Evolutionary conservation across 2,113 vertebrate genomes (phyloP), one percentile per base, ranked within the genome.

Genomic region (Andinoacara biseriatus): DNA sequence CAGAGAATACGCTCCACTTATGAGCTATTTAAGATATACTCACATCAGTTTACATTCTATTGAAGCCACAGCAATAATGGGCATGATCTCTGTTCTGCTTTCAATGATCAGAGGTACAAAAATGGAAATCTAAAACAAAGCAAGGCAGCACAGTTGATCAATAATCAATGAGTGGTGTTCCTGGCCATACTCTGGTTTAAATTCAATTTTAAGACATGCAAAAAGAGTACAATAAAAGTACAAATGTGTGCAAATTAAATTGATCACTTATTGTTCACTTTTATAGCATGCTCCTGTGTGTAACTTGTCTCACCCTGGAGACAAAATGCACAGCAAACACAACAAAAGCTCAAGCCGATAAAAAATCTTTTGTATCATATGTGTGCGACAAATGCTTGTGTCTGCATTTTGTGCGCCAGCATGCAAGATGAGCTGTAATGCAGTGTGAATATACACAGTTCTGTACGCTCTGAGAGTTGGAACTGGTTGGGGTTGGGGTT

Each of bases 1-100:
- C 78, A 81, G 81, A 84, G 80, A 59, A 80, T 61, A 52, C 58
- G 24, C 86, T 78, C 46, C 81, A 86, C 78, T 54, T 69, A 26
- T 26, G 60, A 69, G 76, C 74, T 59, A 69, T 83, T 67, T 69
- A 69, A 69, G 65, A 69, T 60, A 65, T 56, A 58, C 77, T 26
- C 65, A 56, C 63, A 40, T 75, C 63, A 20, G 54, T 72, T 63
- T 58, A 17, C 15, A 60, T 74, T 24, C 61, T 79, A 3, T 83
- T 22, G 31, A 72, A 72, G 26, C 67, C 67, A 54, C 67, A 72
- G 67, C 26, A 52, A 33, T 72, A 72, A 14, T 33, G 18, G 67
- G 46, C 5, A 54, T n/a, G 67, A 52, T 72, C 29, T 69, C 15
- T 69, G 29, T 69, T 31, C 65, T 72, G 46, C 10, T 54, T 72